Base-by-base conservation (phyloP, 2,797 vertebrate genomes). In the Coluber constrictor region DNA sequence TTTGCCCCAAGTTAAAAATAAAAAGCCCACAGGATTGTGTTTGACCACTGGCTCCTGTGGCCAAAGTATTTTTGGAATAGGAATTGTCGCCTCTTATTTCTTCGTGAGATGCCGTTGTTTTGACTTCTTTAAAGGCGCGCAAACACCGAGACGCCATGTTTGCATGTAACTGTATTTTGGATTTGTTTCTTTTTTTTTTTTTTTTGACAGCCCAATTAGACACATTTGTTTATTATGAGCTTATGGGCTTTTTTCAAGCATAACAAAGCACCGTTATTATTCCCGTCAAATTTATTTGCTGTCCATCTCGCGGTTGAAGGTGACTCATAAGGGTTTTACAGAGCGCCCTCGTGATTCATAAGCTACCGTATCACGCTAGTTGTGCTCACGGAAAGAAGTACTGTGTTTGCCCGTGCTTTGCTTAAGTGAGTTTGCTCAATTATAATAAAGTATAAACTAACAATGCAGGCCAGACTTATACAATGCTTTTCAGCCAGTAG, bases 281-380 rank as follows among this genome's bases (percentile, higher is more conserved):
- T 70, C 63, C 63, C 63, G 16, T n/a, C 63, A 0, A 32, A 70
- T 70, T n/a, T 32, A 32, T 70, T 15, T 32, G 29, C 63, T 7
- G 29, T 2, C 12, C 29, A 66, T 29, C 61, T 29, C 27, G 0
- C 11, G 0, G 29, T 61, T 61, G 7, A 61, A 61, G 25, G 60
- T 0, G 3, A 70, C 29, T n/a, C 5, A 1, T 0, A 3, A 3
- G 32, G 4, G 6, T 37, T 70, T 37, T 18, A 18, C 66, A 29
- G 27, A 1, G 15, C 0, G 6, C 8, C 70, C 32, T 18, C 8
- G 16, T 9, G 3, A 10, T 20, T 74, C 32, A 10, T 15, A 74
- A 74, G 32, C 9, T 20, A 37, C 32, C 3, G 3, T 15, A 74
- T 18, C 70, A 20, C 18, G 1, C 70, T 23, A 43, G 70, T 18